Evolutionary conservation across 2,113 vertebrate species (phyloP).

Genomic region (Genyomyrus donnyi): DNA sequence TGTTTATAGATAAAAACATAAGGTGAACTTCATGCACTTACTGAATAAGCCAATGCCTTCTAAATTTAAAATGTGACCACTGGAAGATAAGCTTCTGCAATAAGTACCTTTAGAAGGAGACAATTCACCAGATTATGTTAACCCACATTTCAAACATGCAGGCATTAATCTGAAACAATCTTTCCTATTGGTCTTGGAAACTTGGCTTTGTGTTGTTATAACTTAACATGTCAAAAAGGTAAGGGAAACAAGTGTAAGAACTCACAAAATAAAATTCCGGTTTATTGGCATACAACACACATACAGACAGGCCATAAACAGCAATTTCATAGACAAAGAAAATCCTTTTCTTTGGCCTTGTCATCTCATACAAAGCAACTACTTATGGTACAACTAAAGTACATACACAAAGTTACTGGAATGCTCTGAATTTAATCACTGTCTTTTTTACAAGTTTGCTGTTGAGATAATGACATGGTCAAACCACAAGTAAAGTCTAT

Average conservation of each 20-base stretch:
- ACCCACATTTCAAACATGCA: conserved; percentile 35
- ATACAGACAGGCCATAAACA: conserved; percentile 52
- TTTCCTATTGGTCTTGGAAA: conserved; percentile 21
- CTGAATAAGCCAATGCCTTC: neutral
- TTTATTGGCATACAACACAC: conserved; percentile 58
- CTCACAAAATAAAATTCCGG: conserved; percentile 53
- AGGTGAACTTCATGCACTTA: too few species aligned
- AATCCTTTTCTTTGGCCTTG: conserved; percentile 43
- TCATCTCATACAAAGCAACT: conserved; percentile 51
- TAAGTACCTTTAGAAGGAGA: conserved; percentile 39
- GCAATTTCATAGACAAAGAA: conserved; percentile 47
- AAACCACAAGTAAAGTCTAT: conserved; percentile 73
- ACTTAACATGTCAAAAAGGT: conserved; percentile 21
- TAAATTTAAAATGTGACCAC: neutral
- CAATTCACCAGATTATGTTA: conserved; percentile 44
- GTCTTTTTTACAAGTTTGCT: conserved; percentile 65
- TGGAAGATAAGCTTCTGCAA: neutral
- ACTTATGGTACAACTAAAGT: conserved; percentile 51
- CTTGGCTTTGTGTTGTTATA: conserved; percentile 26
- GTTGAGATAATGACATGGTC: conserved; percentile 71
- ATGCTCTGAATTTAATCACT: conserved; percentile 64
- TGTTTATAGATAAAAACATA: too few species aligned
- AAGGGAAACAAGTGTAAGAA: conserved; percentile 34
- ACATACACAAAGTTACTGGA: conserved; percentile 71
- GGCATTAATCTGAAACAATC: conserved; percentile 31